Conservation (phyloP, 2,888 invertebrate species). For the Eupelmus urozonus region DNA sequence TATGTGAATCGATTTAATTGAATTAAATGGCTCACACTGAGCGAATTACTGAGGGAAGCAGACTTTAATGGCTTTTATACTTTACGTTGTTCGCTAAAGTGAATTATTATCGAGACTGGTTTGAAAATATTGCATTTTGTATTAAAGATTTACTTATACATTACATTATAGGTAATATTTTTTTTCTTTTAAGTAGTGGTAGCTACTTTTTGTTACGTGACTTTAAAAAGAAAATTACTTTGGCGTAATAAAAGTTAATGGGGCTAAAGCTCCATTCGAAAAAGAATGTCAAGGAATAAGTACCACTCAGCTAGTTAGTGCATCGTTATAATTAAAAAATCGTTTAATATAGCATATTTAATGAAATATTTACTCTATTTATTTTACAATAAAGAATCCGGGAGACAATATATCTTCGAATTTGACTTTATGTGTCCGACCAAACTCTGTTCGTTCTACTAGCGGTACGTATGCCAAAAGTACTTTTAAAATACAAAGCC, state of each 20-base stretch:
- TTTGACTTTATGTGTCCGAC: neutral
- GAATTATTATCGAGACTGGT: no score
- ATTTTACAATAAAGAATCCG: no score
- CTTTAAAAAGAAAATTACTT: constrained; percentile 18
- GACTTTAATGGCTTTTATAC: no score
- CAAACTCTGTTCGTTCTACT: neutral
- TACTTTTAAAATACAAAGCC: neutral
- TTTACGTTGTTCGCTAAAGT: no score
- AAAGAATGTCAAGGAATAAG: neutral
- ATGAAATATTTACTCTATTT: neutral
- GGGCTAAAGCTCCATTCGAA: constrained; percentile 1
- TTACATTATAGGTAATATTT: no score
- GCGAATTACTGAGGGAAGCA: no score
- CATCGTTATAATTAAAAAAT: neutral
- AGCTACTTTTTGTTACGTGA: no score
- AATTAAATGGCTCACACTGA: no score
- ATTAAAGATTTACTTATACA: no score
- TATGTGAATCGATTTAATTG: no score
- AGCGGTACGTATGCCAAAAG: neutral
- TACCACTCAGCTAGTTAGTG: neutral
- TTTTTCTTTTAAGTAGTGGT: no score
- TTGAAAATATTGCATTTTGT: no score
- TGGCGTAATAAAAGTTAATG: constrained; percentile 1
- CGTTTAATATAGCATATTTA: neutral
- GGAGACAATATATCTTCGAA: neutral